phyloP scores from a whole-genome alignment of 2,888 invertebrate species.

The Falcaria lacertinaria region DNA sequence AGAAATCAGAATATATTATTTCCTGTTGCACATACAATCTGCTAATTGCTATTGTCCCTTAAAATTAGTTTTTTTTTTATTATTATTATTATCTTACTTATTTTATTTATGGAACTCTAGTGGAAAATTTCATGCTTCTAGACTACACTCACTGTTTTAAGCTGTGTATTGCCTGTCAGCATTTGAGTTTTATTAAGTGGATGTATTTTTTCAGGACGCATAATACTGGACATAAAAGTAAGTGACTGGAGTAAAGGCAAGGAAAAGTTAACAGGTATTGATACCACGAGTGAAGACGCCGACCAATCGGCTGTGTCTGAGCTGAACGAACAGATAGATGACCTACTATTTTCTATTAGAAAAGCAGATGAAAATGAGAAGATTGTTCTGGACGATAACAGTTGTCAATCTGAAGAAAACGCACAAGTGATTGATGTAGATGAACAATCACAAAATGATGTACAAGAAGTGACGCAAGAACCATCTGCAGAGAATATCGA shows the following conservation, averaged over 20 bases:
- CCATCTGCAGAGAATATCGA: slow-evolving; percentile 2
- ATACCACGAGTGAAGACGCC: slow-evolving; percentile 4
- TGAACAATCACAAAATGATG: slow-evolving; percentile 4
- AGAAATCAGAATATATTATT: no score
- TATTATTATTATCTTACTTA: no score
- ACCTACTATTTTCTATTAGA: slow-evolving; percentile 44
- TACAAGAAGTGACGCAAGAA: slow-evolving; percentile 6
- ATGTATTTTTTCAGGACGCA: slow-evolving; percentile 2
- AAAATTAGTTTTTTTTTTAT: no score
- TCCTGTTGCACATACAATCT: no score
- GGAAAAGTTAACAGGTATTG: neutral
- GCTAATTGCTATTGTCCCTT: no score
- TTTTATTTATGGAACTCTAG: no score
- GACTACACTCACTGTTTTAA: no score
- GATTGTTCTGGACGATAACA: neutral
- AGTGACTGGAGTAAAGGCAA: slow-evolving; percentile 2
- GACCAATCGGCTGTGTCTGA: slow-evolving; percentile 16
- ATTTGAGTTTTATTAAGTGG: neutral
- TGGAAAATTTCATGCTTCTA: no score
- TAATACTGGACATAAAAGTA: slow-evolving; percentile 5
- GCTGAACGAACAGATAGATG: slow-evolving; percentile 47
- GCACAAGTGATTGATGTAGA: no score
- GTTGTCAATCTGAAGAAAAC: neutral
- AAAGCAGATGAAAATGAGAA: slow-evolving; percentile 24
- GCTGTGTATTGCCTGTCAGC: no score